phyloP scores from a whole-genome alignment of 2,888 invertebrate species.

The Eupeodes latifasciatus region DNA sequence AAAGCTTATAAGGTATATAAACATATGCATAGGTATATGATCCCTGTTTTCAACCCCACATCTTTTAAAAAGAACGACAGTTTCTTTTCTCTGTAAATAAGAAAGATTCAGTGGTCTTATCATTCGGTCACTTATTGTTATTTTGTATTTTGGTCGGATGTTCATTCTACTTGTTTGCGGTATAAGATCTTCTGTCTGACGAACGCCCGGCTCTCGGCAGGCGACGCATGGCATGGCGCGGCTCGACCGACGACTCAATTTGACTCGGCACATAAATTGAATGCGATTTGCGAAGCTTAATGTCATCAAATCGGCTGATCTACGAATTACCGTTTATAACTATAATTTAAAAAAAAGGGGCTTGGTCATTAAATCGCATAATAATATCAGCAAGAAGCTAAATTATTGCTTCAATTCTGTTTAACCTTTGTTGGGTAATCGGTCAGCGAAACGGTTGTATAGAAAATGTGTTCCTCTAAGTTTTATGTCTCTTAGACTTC shows the following conservation, averaged over 20 bases:
- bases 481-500: neutral
- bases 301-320: slow-evolving; percentile 66
- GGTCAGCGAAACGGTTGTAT: slow-evolving; percentile 7
- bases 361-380: slow-evolving; percentile 31
- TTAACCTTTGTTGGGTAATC: slow-evolving; percentile 33
- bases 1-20: slow-evolving; percentile 5
- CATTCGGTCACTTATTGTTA: neutral
- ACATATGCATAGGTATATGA: too few relatives aligned
- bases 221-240: too few relatives aligned
- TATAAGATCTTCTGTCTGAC: slow-evolving; percentile 2
- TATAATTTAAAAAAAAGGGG: slow-evolving; percentile 39
- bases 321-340: slow-evolving; percentile 28
- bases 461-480: neutral
- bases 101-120: neutral
- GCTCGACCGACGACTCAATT: neutral
- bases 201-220: too few relatives aligned
- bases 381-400: neutral
- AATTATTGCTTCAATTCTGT: slow-evolving; percentile 21
- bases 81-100: slow-evolving; percentile 15
- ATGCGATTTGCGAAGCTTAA: slow-evolving; percentile 24
- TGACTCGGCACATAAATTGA: slow-evolving; percentile 37
- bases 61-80: neutral
- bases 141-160: neutral
- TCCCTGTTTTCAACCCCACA: neutral
- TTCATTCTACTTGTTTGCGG: slow-evolving; percentile 3